These are phyloP conservation scores for Hypanus sabinus DNA, from an alignment of 2,113 vertebrate genomes.

Conservation along the genomic window DNA sequence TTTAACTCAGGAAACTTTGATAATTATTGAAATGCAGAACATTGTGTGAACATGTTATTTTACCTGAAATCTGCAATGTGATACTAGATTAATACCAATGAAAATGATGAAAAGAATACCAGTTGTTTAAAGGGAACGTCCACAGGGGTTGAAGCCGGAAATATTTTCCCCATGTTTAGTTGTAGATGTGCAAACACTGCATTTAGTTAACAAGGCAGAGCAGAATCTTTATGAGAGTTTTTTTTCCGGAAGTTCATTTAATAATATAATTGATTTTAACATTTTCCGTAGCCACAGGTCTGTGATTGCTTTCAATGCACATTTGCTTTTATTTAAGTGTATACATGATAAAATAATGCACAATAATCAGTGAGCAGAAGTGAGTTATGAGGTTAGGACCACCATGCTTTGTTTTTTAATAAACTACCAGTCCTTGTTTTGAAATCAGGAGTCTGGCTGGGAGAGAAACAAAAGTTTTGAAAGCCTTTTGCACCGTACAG, in stretches of 20 bases:
- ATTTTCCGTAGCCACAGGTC: background rate
- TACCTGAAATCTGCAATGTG: background rate
- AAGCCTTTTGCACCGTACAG: background rate
- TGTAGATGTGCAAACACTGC: background rate
- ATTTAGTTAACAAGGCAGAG: background rate
- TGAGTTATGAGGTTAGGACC: background rate
- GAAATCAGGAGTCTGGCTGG: background rate
- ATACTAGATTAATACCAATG: background rate
- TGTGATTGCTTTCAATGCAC: background rate
- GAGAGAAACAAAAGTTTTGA: slow-evolving; percentile 2
- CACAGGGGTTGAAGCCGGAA: background rate
- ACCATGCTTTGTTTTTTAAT: background rate
- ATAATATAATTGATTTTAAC: background rate
- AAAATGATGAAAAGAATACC: background rate
- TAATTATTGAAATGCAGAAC: background rate
- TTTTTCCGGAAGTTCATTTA: background rate
- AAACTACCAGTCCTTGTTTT: slow-evolving; percentile 12
- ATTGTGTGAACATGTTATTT: background rate
- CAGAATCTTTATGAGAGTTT: background rate
- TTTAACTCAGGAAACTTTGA: background rate
- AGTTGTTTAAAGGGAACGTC: background rate
- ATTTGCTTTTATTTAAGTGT: background rate
- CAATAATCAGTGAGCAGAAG: background rate
- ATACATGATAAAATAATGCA: too few species aligned
- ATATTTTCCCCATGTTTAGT: background rate